phyloP scores from a whole-genome alignment of 1,140 invertebrate genomes.

The Metopolophium dirhodum region DNA sequence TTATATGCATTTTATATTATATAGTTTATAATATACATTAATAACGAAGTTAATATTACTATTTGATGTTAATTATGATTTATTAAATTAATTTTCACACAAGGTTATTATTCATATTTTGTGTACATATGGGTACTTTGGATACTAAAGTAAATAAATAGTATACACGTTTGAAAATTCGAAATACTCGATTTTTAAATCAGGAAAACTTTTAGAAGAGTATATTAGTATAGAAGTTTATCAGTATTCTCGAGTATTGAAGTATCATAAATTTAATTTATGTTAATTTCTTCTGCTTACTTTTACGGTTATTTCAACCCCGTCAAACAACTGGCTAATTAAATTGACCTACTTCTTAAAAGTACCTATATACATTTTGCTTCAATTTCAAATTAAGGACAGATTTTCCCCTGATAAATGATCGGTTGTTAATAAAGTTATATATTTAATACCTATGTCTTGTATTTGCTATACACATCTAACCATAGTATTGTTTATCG shows the following conservation, averaged over 20 bases:
- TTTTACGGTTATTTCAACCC: neutral
- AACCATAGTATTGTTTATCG: neutral
- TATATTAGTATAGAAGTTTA: neutral
- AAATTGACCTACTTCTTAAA: neutral
- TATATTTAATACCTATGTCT: neutral
- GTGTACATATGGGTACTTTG: neutral
- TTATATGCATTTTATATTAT: too few species aligned
- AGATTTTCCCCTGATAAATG: neutral
- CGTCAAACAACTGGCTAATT: neutral
- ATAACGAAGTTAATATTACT: too few species aligned
- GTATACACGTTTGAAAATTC: neutral
- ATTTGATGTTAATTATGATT: too few species aligned
- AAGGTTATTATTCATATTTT: neutral
- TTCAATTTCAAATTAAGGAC: neutral
- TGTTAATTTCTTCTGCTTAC: slow-evolving; percentile 7
- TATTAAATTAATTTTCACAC: too few species aligned
- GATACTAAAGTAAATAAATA: neutral
- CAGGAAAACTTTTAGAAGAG: neutral
- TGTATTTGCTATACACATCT: neutral
- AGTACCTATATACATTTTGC: neutral
- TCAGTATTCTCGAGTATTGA: neutral
- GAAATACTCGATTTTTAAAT: neutral
- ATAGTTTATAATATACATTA: too few species aligned
- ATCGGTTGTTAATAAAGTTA: neutral
- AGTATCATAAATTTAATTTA: slow-evolving; percentile 4